Conservation (phyloP, 1,140 invertebrate species). For the Heliconius nattereri region DNA sequence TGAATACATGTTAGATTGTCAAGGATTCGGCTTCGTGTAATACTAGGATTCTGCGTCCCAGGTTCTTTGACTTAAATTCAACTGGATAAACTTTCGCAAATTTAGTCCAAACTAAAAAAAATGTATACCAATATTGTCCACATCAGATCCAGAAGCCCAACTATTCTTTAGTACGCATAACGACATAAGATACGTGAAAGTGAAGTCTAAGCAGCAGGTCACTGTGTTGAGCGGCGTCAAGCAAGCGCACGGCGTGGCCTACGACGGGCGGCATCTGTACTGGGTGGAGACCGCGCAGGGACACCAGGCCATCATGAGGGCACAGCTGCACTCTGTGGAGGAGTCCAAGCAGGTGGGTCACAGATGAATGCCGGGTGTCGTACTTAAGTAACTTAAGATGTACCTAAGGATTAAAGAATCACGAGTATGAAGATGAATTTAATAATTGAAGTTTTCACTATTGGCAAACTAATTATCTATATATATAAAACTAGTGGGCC, state of each 20-base stretch:
- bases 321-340: constrained; percentile 80
- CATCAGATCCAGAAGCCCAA: constrained; percentile 81
- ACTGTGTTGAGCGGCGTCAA: constrained; percentile 55
- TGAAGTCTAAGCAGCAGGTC: constrained; percentile 59
- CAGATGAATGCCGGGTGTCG: too few relatives aligned
- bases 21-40: too few relatives aligned
- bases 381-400: too few relatives aligned
- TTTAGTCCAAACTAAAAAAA: neutral
- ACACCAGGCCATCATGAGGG: constrained; percentile 85
- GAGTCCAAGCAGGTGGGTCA: constrained; percentile 75
- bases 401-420: too few relatives aligned
- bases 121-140: neutral
- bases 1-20: too few relatives aligned
- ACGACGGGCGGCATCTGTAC: constrained; percentile 85
- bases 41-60: too few relatives aligned
- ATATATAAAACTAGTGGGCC: too few relatives aligned
- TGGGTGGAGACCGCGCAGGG: constrained; percentile 87
- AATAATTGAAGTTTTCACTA: too few relatives aligned
- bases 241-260: constrained; percentile 84
- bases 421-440: too few relatives aligned
- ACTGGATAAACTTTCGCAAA: too few relatives aligned
- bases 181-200: constrained; percentile 74
- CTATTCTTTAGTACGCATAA: constrained; percentile 84
- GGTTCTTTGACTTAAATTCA: too few relatives aligned
- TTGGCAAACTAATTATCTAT: too few relatives aligned